phyloP scores from a whole-genome alignment of 2,888 invertebrate species.

The Anaspis maculata region DNA sequence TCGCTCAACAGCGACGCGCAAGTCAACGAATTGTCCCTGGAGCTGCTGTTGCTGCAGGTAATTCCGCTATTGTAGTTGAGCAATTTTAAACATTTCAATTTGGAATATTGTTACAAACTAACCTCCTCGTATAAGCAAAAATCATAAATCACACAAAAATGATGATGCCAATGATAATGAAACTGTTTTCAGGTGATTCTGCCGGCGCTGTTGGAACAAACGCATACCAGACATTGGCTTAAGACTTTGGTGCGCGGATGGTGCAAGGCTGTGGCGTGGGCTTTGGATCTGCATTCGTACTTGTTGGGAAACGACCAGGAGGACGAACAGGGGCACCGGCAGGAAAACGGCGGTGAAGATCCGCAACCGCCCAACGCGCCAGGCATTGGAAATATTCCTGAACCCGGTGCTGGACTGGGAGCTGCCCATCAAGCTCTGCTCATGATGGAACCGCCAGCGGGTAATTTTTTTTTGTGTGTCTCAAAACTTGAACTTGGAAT shows the following conservation, averaged over 20 bases:
- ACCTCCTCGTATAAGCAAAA: too few relatives aligned
- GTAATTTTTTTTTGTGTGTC: too few relatives aligned
- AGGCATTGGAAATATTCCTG: slow-evolving; percentile 22
- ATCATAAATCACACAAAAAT: too few relatives aligned
- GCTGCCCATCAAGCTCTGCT: slow-evolving; percentile 85
- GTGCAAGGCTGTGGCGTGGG: slow-evolving; percentile 78
- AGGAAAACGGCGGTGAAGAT: slow-evolving; percentile 34
- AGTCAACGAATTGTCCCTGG: slow-evolving; percentile 90
- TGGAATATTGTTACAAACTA: too few relatives aligned
- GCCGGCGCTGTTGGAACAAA: slow-evolving; percentile 92
- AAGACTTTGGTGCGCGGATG: slow-evolving; percentile 81
- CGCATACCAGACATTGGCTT: slow-evolving; percentile 90
- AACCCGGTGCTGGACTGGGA: slow-evolving; percentile 49
- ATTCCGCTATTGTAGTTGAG: slow-evolving; percentile 89
- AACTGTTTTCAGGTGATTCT: too few relatives aligned
- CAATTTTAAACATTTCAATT: too few relatives aligned
- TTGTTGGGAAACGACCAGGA: slow-evolving; percentile 59
- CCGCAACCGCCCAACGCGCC: slow-evolving; percentile 13
- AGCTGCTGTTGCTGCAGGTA: slow-evolving; percentile 83
- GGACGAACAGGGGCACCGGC: slow-evolving; percentile 28
- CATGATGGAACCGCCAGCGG: slow-evolving; percentile 61
- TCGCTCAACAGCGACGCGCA: slow-evolving; percentile 74
- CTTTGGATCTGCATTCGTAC: slow-evolving; percentile 83
- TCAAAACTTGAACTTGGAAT: too few relatives aligned
- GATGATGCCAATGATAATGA: too few relatives aligned